Conservation (phyloP, 2,888 invertebrate genomes). For the Luffia ferchaultella region DNA sequence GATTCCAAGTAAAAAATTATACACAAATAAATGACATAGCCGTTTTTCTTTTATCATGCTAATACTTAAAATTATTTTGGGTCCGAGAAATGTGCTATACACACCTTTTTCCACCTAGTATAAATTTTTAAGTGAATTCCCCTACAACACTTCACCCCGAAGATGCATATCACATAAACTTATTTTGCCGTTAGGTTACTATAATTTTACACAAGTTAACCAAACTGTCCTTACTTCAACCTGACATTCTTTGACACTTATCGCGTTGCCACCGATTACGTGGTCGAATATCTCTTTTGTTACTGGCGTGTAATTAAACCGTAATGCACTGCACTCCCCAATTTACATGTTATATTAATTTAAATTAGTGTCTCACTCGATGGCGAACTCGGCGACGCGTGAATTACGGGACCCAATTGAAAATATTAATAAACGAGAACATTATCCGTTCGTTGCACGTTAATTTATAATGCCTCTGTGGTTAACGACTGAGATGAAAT, state of each 20-base stretch:
- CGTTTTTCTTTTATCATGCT: no score
- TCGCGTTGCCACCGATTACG: conserved; percentile 4
- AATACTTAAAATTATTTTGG: no score
- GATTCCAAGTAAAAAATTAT: no score
- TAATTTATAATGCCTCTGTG: not conserved
- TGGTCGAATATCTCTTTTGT: conserved; percentile 24
- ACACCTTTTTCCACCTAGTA: no score
- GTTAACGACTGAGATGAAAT: not conserved
- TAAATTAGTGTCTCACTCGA: conserved; percentile 24
- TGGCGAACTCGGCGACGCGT: conserved; percentile 1
- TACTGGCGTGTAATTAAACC: conserved; percentile 24
- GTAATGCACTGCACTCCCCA: conserved; percentile 24
- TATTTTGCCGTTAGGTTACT: no score
- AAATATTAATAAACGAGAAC: conserved; percentile 3
- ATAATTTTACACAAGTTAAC: no score
- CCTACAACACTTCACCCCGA: no score
- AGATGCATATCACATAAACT: no score
- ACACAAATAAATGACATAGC: no score
- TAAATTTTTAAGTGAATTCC: no score
- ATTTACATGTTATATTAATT: conserved; percentile 35
- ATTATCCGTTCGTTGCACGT: not conserved
- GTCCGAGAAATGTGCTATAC: no score
- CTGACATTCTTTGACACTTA: not conserved
- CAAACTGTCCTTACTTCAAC: no score
- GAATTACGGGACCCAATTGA: conserved; percentile 4